phyloP scores from a whole-genome alignment of 1,140 invertebrate species.

The Aphidius ervi region DNA sequence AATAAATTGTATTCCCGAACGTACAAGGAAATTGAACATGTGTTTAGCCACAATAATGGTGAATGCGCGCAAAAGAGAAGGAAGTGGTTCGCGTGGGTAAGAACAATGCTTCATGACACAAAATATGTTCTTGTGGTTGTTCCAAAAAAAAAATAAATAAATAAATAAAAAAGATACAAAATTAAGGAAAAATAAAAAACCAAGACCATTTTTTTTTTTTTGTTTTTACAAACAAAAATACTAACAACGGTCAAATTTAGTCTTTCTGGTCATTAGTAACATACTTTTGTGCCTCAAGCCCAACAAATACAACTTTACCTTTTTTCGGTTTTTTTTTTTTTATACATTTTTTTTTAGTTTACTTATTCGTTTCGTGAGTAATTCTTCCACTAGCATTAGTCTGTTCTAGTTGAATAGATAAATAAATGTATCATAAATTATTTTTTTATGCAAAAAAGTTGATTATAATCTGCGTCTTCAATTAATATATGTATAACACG shows the following conservation, averaged over 20 bases:
- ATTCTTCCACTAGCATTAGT: too few relatives aligned
- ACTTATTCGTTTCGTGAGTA: too few relatives aligned
- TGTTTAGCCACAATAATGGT: not conserved
- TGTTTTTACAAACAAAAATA: not conserved
- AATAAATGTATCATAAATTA: too few relatives aligned
- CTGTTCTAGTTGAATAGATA: too few relatives aligned
- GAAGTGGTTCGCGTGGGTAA: constrained; percentile 16
- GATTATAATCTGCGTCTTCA: constrained; percentile 7
- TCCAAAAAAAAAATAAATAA: not conserved
- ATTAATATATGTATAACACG: not conserved
- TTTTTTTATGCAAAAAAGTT: too few relatives aligned
- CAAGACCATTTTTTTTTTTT: not conserved
- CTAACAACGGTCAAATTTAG: not conserved
- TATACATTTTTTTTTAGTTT: too few relatives aligned
- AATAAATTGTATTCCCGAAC: not conserved
- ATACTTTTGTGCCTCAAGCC: too few relatives aligned
- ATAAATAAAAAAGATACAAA: too few relatives aligned
- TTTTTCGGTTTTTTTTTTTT: too few relatives aligned
- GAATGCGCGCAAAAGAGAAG: constrained; percentile 9
- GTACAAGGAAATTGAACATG: constrained; percentile 13
- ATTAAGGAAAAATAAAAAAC: too few relatives aligned
- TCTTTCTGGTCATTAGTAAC: constrained; percentile 2
- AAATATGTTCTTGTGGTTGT: not conserved
- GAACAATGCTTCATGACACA: constrained; percentile 16
- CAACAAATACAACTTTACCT: too few relatives aligned